phyloP scores from a whole-genome alignment of 23 tunicate species.

The Styela clava region DNA sequence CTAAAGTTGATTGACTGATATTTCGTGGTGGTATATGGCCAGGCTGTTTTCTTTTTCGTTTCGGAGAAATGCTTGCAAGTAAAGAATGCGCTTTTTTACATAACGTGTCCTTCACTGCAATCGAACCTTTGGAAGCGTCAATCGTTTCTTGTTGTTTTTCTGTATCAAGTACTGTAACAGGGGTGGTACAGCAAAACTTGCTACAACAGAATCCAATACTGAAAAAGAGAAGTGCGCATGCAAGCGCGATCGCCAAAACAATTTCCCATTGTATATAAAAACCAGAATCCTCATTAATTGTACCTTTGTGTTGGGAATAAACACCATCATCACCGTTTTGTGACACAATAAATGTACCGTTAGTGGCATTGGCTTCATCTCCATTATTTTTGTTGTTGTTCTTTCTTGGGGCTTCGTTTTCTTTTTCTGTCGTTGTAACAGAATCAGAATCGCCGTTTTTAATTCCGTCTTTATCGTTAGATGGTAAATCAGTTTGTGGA shows the following conservation, averaged over 20 bases:
- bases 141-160: constrained; percentile 17
- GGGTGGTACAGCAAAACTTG: constrained; percentile 22
- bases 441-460: neutral
- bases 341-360: neutral
- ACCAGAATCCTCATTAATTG: neutral
- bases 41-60: neutral
- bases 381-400: neutral
- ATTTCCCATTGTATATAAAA: neutral
- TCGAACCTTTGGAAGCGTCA: constrained; percentile 2
- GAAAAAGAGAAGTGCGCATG: constrained; percentile 23
- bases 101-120: constrained; percentile 14
- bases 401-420: neutral
- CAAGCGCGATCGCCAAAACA: constrained; percentile 1
- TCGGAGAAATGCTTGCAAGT: constrained; percentile 15
- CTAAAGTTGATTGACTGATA: neutral
- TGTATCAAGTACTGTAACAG: neutral
- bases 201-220: constrained; percentile 27
- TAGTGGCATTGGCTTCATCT: neutral
- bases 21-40: neutral
- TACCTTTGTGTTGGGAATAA: neutral
- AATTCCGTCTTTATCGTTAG: neutral
- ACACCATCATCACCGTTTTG: neutral
- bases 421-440: neutral
- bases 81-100: constrained; percentile 15
- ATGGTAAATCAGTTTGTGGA: neutral